phyloP scores from a whole-genome alignment of 2,113 vertebrate species.

The Boleophthalmus pectinirostris region DNA sequence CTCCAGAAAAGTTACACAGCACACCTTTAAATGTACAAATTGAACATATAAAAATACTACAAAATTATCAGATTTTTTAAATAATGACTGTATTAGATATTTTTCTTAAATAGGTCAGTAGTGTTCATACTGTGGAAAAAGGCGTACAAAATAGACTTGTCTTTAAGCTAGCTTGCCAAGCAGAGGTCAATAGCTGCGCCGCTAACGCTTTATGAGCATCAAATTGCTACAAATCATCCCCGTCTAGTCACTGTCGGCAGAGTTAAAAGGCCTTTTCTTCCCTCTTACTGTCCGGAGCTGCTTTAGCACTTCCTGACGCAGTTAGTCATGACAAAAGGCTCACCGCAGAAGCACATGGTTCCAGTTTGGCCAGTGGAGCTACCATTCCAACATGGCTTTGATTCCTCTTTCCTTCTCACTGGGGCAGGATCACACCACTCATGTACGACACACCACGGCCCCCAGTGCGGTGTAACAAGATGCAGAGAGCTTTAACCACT shows the following conservation, averaged over 20 bases:
- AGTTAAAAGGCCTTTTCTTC: slow-evolving; percentile 45
- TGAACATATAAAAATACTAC: no score
- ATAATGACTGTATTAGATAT: background rate
- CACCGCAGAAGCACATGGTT: slow-evolving; percentile 74
- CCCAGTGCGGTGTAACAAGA: slow-evolving; percentile 51
- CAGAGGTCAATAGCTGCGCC: slow-evolving; percentile 43
- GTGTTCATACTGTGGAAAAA: background rate
- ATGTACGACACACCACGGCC: slow-evolving; percentile 44
- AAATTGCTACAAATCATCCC: slow-evolving; percentile 57
- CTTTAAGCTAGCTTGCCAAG: slow-evolving; percentile 37
- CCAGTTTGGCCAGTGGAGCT: slow-evolving; percentile 63
- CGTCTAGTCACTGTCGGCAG: slow-evolving; percentile 60
- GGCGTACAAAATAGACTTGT: slow-evolving; percentile 20
- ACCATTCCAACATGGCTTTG: slow-evolving; percentile 67
- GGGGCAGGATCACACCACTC: slow-evolving; percentile 42
- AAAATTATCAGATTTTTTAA: background rate
- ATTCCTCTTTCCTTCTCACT: slow-evolving; percentile 41
- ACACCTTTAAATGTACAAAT: no score
- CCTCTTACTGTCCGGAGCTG: slow-evolving; percentile 36
- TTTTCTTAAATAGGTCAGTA: background rate
- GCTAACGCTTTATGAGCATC: slow-evolving; percentile 53
- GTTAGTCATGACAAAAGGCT: slow-evolving; percentile 67
- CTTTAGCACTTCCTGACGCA: slow-evolving; percentile 53
- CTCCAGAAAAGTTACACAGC: no score
- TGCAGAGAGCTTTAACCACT: slow-evolving; percentile 47